Conservation (phyloP, 2,797 vertebrate genomes). For the Antennarius maculatus region DNA sequence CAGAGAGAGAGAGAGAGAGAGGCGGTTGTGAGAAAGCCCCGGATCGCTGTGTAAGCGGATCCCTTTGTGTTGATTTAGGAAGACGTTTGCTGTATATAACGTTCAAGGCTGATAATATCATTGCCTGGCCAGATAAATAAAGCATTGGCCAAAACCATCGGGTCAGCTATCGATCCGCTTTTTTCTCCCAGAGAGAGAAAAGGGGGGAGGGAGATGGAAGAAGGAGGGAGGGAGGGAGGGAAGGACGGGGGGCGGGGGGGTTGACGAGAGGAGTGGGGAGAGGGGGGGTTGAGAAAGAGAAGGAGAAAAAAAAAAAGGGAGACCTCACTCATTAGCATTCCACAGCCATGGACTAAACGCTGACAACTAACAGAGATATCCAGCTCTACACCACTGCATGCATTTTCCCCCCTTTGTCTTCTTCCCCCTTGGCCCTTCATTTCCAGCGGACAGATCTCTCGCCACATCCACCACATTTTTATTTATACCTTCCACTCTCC, state of each 20-base stretch:
- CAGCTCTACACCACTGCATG: slow-evolving; percentile 86
- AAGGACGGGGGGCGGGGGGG: slow-evolving; percentile 22
- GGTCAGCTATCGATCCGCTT: slow-evolving; percentile 86
- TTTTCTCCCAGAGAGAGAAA: slow-evolving; percentile 77
- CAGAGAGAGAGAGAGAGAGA: slow-evolving; percentile 52
- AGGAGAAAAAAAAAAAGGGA: slow-evolving; percentile 50
- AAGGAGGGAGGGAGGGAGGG: slow-evolving; percentile 42
- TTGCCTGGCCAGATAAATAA: slow-evolving; percentile 87
- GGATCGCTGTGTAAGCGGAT: slow-evolving; percentile 84
- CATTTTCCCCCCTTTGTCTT: slow-evolving; percentile 85
- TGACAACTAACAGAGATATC: slow-evolving; percentile 98
- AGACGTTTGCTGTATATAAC: slow-evolving; percentile 89
- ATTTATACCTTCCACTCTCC: slow-evolving; percentile 68
- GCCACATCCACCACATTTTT: slow-evolving; percentile 81
- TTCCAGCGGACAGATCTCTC: slow-evolving; percentile 83
- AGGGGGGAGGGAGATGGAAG: slow-evolving; percentile 44
- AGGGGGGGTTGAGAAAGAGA: slow-evolving; percentile 41
- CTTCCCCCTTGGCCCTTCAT: slow-evolving; percentile 80
- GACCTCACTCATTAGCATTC: slow-evolving; percentile 91
- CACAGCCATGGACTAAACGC: slow-evolving; percentile 87
- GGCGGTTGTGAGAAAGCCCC: slow-evolving; percentile 75
- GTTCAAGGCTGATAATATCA: slow-evolving; percentile 91
- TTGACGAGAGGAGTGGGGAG: slow-evolving; percentile 29
- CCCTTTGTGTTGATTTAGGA: slow-evolving; percentile 93
- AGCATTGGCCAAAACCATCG: slow-evolving; percentile 84